Base-by-base conservation (phyloP, 2,888 invertebrate species). In the Drosophila greeni region DNA sequence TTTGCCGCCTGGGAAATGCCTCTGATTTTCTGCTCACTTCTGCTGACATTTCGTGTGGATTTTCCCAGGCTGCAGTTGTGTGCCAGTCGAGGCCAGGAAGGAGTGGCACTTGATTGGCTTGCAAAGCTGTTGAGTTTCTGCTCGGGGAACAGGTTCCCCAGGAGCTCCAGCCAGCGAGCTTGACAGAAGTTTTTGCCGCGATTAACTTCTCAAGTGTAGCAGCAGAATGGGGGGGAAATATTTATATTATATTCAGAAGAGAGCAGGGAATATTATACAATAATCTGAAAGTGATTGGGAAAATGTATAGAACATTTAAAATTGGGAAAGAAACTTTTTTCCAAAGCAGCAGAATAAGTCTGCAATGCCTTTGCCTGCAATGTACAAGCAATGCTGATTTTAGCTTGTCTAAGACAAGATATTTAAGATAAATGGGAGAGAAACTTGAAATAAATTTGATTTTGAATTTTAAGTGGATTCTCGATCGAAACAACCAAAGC, bases 11-110 rank as follows among this genome's bases (percentile, higher is more conserved):
- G 74, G 48, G 53, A 58, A 71, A 55, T 42, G 53, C 14, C 29
- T 33, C 36, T 82, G 84, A 79, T 79, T 79, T 83, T 20, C 3
- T 4, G 70, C 75, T 69, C 43, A 65, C 65, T 70, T 69, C 69
- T 47, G 45, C 45, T 31, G 45, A 47, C 72, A 59, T 62, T 66
- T 60, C 66, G 67, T 78, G 60, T 65, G 74, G 69, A 82, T 80
- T 80, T 79, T 79, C 84, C 81, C 83, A 80, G 68, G 77, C 52
- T 45, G 54, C 51, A 29, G 36, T 20, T 33, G 39, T 26, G 45
- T 26, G 1, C 42, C 24, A 70, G 43, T 34, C 64, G 49, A 62
- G 64, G 48, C 52, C 59, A 29, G 18, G 48, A 61, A 67, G 70
- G 67, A 67, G 67, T 67, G 67, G 53, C 67, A 67, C 64, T 53